Base-by-base conservation (phyloP, 2,113 vertebrate genomes). In the Buteo buteo region DNA sequence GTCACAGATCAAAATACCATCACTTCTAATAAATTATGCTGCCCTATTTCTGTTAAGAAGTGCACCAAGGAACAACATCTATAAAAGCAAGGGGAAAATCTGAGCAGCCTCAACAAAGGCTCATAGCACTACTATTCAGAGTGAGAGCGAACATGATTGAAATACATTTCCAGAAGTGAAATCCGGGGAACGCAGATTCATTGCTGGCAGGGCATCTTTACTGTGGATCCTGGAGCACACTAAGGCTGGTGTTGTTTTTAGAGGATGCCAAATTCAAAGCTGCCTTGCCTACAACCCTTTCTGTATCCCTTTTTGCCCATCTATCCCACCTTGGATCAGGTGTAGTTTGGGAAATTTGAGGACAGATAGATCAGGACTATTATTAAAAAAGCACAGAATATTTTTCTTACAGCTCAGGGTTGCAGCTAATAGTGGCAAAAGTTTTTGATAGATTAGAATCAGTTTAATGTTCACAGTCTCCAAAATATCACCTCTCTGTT, bases 21-120 rank as follows among this genome's bases (percentile, higher is more conserved):
- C 67, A 31, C 84, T 97, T 92, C 94, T 90, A 83, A 96, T 97
- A 93, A 94, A 96, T 97, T 93, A 96, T 96, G 52, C 58, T 93
- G 36, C 66, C 31, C 40, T 90, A 6, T 87, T 96, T 94, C 58
- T 96, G 80, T 86, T 94, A 92, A 94, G 91, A 83, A 87, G 52
- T 32, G 10, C 49, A 87, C 47, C 49, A 76, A 82, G 45, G 45
- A 85, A 32, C 47, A 94, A 16, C n/a, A 87, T 61, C 57, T 65
- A 14, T 84, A 93, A 86, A 88, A 80, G 42, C 64, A 61, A 24
- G 32, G 62, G 55, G 49, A 34, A 82, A 76, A 64, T 15, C 47
- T 28, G 58, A 76, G 50, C 65, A 66, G 32, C 73, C 62, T 86
- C n/a, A 25, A 9, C 31, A 74, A 89, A 79, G 19, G 38, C 44